Conservation (phyloP, 2,113 vertebrate genomes). For the Aspiorhynchus laticeps region DNA sequence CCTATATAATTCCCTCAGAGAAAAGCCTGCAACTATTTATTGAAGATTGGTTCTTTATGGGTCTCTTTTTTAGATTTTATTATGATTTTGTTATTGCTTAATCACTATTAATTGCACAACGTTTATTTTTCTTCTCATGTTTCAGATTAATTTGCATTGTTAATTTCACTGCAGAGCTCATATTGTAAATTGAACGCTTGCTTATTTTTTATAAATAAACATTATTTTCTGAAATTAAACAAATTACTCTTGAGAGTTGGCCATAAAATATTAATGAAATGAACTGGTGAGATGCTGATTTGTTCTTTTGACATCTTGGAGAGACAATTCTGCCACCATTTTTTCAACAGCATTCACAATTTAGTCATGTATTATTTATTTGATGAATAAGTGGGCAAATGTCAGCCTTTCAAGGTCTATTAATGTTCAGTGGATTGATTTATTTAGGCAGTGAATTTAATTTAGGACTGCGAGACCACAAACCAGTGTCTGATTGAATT, state of each 20-base stretch:
- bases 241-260: neutral
- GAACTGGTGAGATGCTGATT: neutral
- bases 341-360: neutral
- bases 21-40: neutral
- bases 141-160: too few species aligned
- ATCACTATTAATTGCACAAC: too few species aligned
- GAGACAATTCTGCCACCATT: neutral
- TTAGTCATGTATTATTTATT: slow-evolving; percentile 1
- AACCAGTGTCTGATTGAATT: neutral
- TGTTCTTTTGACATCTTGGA: neutral
- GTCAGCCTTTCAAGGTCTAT: neutral
- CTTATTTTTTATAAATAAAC: neutral
- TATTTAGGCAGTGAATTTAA: neutral
- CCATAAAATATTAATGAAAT: neutral
- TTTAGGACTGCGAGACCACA: neutral
- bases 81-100: too few species aligned
- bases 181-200: too few species aligned
- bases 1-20: neutral
- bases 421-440: neutral
- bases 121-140: too few species aligned
- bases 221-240: neutral
- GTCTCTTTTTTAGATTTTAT: too few species aligned
- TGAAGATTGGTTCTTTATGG: too few species aligned
- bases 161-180: too few species aligned
- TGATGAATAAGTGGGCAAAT: neutral